Conservation (phyloP, 2,113 vertebrate genomes). For the Himantopus leucocephalus region DNA sequence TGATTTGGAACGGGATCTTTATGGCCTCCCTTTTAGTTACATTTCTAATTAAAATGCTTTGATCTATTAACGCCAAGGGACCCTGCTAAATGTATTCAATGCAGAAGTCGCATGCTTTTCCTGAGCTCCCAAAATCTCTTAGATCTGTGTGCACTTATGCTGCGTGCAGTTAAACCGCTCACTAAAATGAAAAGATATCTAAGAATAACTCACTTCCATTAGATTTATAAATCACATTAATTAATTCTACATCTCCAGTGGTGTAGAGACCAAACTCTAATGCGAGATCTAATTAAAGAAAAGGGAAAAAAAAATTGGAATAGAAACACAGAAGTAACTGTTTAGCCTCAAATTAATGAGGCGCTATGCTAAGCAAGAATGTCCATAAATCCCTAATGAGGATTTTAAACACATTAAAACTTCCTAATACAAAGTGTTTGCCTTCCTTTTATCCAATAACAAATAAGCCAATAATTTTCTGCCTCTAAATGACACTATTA, state of each 20-base stretch:
- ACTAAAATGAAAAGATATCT: slow-evolving; percentile 74
- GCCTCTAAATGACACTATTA: slow-evolving; percentile 82
- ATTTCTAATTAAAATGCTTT: slow-evolving; percentile 77
- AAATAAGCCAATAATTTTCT: slow-evolving; percentile 84
- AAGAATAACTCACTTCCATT: slow-evolving; percentile 79
- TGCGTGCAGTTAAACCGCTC: slow-evolving; percentile 63
- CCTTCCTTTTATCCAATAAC: slow-evolving; percentile 82
- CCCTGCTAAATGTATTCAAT: slow-evolving; percentile 69
- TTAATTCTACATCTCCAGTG: slow-evolving; percentile 80
- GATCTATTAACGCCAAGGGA: slow-evolving; percentile 74
- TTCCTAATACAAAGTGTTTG: slow-evolving; percentile 83
- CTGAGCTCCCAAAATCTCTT: slow-evolving; percentile 70
- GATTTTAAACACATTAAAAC: slow-evolving; percentile 85
- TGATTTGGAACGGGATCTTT: slow-evolving; percentile 54
- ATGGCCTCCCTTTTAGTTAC: slow-evolving; percentile 70
- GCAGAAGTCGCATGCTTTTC: slow-evolving; percentile 48
- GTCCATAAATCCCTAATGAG: slow-evolving; percentile 84
- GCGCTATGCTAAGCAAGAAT: slow-evolving; percentile 77
- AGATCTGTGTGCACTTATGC: slow-evolving; percentile 55
- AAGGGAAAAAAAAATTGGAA: slow-evolving; percentile 68
- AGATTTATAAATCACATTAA: slow-evolving; percentile 82
- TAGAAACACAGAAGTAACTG: slow-evolving; percentile 79
- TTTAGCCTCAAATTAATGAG: slow-evolving; percentile 83
- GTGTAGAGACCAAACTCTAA: slow-evolving; percentile 73
- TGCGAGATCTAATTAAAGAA: slow-evolving; percentile 80